These are phyloP conservation scores for Dolichomitus sp. DNA, from an alignment of 2,888 invertebrate species.

Conservation along the genomic window DNA sequence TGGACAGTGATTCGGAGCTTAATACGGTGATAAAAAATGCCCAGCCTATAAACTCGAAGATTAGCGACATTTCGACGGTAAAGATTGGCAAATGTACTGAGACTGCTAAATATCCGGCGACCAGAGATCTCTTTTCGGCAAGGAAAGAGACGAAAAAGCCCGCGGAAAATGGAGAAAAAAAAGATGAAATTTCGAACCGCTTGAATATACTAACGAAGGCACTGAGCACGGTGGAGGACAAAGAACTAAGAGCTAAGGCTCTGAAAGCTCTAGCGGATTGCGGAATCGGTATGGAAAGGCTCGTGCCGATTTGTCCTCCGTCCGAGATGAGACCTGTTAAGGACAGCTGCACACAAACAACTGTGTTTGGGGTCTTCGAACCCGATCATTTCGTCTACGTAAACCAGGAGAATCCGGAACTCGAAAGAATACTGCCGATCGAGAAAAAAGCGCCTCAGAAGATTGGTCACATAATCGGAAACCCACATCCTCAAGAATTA, in stretches of 20 bases:
- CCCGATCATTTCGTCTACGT: slow-evolving; percentile 52
- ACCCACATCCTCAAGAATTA: slow-evolving; percentile 48
- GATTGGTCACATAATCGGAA: neutral
- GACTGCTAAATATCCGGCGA: neutral
- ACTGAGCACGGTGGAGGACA: slow-evolving; percentile 76
- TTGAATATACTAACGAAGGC: slow-evolving; percentile 78
- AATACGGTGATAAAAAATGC: neutral
- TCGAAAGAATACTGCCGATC: slow-evolving; percentile 38
- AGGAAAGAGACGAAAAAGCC: neutral
- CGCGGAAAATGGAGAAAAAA: slow-evolving; percentile 19
- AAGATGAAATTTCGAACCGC: slow-evolving; percentile 61
- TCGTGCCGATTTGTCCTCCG: slow-evolving; percentile 70
- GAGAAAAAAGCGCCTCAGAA: slow-evolving; percentile 30
- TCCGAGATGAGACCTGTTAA: slow-evolving; percentile 66
- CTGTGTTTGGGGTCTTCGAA: slow-evolving; percentile 74
- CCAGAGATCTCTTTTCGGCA: neutral
- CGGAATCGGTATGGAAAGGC: slow-evolving; percentile 75
- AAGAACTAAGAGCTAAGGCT: slow-evolving; percentile 76
- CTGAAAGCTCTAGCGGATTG: slow-evolving; percentile 79
- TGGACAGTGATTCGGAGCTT: neutral
- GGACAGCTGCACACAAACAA: slow-evolving; percentile 77
- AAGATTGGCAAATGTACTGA: slow-evolving; percentile 20
- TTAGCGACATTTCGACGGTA: neutral
- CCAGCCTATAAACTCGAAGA: neutral
- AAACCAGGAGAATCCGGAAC: neutral